These are phyloP conservation scores for Orycteropus afer DNA, from an alignment of 2,113 vertebrate genomes.

Conservation along the genomic window DNA sequence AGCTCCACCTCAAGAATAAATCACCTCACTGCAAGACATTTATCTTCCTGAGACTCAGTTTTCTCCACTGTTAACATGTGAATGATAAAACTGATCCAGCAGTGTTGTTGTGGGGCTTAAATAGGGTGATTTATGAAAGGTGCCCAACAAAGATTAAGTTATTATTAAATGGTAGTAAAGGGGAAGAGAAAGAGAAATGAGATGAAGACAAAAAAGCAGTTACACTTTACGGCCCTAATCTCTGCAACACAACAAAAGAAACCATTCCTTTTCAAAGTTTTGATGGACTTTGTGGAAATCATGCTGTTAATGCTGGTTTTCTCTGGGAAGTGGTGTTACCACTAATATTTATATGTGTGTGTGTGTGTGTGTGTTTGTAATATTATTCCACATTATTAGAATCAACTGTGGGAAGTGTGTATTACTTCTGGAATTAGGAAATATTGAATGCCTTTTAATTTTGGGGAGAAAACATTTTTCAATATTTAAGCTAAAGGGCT, in stretches of 20 bases:
- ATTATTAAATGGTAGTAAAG: not conserved
- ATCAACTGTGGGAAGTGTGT: not conserved
- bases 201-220: not conserved
- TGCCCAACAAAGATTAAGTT: not conserved
- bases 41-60: not conserved
- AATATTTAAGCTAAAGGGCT: conserved; percentile 26
- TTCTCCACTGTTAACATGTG: not conserved
- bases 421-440: conserved; percentile 2
- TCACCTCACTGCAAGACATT: not conserved
- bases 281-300: not conserved
- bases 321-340: not conserved
- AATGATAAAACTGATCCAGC: not conserved
- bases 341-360: not conserved
- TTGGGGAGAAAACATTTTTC: not conserved
- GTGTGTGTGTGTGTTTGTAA: not conserved
- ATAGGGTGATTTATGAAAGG: not conserved
- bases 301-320: not conserved
- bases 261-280: conserved; percentile 4
- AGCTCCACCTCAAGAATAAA: not conserved
- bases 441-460: not conserved
- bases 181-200: not conserved
- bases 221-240: not conserved
- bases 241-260: not conserved
- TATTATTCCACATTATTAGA: not conserved
- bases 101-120: not conserved